These are phyloP conservation scores for Cepaea hortensis DNA, from an alignment of 2,888 invertebrate species.

Conservation along the genomic window DNA sequence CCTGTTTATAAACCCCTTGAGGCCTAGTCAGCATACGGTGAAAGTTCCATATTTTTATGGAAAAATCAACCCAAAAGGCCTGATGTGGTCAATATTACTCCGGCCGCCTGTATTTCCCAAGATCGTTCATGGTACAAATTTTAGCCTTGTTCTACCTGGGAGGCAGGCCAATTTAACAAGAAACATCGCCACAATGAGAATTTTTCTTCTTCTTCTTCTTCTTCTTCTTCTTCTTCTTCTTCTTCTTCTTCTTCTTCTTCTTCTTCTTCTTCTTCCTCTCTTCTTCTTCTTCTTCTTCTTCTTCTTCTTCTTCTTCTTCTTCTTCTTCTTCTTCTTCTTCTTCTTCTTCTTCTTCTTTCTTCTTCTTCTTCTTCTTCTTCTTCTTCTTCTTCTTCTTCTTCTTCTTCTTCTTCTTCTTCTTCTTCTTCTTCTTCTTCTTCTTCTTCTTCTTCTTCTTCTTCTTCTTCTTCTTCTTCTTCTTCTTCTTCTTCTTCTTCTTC, in stretches of 20 bases:
- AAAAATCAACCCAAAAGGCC: too few species aligned
- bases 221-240: background rate
- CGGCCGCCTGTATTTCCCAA: too few species aligned
- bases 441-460: background rate
- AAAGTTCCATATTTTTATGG: too few species aligned
- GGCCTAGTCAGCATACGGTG: too few species aligned
- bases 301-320: background rate
- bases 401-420: conserved; percentile 11
- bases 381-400: background rate
- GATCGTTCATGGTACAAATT: too few species aligned
- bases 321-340: background rate
- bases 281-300: background rate
- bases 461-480: background rate
- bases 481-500: background rate
- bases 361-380: background rate
- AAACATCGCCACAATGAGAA: background rate
- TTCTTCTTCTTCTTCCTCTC: background rate
- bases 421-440: background rate
- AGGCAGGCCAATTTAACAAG: background rate
- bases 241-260: conserved; percentile 16
- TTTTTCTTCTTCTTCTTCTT: background rate
- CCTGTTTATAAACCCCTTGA: too few species aligned
- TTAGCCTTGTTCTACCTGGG: too few species aligned
- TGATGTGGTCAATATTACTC: too few species aligned
- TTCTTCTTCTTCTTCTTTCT: background rate